Base-by-base conservation (phyloP, 2,113 vertebrate species). In the Trogon surrucura region DNA sequence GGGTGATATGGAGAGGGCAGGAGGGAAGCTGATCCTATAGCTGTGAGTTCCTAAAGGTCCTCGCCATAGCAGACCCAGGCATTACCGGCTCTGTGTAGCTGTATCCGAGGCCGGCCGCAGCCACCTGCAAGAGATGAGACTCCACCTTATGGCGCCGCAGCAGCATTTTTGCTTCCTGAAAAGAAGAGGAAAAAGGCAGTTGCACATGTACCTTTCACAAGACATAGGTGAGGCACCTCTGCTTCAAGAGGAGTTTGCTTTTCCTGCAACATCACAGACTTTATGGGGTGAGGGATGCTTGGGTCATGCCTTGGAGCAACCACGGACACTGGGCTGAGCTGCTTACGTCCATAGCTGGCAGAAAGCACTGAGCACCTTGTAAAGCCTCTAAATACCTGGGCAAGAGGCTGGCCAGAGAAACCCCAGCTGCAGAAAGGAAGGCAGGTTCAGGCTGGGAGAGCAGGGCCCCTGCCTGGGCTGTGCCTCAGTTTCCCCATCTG, bases 91-190 rank as follows among this genome's bases (percentile, higher is more conserved):
- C 99, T 0, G 96, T 97, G 93, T 99, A 99, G 34, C 96, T 90
- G 50, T 98, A 98, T 41, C 98, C 99, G 38, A 99, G 98, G 19
- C 97, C 97, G 1, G 97, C 96, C 26, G 98, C 98, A 72, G 98
- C 98, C 34, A 98, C 98, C 74, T 97, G 96, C 75, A 99, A 93
- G 23, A 99, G 97, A 89, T 99, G 98, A 57, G 98, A 96, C 89
- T 99, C 99, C 93, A 98, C 97, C 94, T 97, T 98, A 96, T 99
- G 98, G 54, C 98, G 98, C 62, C 97, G 97, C 88, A 99, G 91
- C 93, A 99, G 98, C 47, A 57, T 25, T 0, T 82, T 94, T 38
- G 98, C 98, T 72, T 98, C 98, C 99, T 99, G 95, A 4, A 71
- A 67, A 89, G 26, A 91, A 48, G 85, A 56, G 41, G 10, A 56